Evolutionary conservation across 2,113 vertebrate species (phyloP).

Genomic region (Bungarus multicinctus): DNA sequence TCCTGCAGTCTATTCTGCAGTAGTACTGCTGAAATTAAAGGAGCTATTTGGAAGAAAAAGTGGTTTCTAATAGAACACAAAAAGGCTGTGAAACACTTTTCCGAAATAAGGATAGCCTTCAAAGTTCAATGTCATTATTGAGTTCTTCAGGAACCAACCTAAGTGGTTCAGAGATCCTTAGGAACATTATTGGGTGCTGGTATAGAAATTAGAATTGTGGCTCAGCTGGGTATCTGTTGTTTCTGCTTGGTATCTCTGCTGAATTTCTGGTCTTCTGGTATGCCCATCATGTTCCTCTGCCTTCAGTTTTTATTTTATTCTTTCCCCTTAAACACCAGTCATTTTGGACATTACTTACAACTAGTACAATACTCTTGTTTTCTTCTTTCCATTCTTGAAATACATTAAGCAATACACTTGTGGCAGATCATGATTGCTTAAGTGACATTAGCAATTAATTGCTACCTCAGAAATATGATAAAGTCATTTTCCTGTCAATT

Average conservation of each 20-base stretch:
- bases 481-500: not conserved
- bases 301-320: not conserved
- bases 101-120: not conserved
- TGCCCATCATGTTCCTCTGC: not conserved
- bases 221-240: not conserved
- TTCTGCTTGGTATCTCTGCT: not conserved
- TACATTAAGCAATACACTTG: not conserved
- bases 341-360: not conserved
- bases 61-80: not conserved
- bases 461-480: not conserved
- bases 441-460: not conserved
- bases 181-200: not conserved
- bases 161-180: not conserved
- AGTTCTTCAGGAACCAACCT: not conserved
- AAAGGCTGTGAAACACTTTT: not conserved
- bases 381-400: not conserved
- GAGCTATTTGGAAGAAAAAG: not conserved
- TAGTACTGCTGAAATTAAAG: not conserved
- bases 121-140: not conserved
- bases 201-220: not conserved
- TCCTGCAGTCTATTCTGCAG: not conserved
- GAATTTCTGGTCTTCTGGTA: not conserved
- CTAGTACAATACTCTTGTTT: not conserved
- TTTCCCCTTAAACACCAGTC: not conserved
- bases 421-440: not conserved